Percentiles rank a stretch among this genome's conserved stretches.
Evolutionary conservation across 2,797 vertebrate species (phyloP).

Genomic region (Rallus crepitans): DNA sequence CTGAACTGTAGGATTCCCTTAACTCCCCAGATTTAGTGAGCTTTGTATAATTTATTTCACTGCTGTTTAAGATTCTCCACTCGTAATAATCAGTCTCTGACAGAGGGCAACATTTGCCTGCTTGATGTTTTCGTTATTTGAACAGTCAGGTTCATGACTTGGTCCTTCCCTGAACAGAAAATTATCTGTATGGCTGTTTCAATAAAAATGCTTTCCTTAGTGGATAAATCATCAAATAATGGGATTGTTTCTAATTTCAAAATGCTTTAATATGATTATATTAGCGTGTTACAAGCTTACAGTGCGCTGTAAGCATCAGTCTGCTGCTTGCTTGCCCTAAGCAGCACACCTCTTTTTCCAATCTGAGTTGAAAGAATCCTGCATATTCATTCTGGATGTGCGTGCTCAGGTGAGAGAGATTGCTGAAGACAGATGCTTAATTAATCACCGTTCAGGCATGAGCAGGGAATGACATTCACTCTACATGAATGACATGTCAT

Average conservation of each 20-base stretch:
- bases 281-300: not conserved
- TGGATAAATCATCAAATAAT: not conserved
- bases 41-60: not conserved
- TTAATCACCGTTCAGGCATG: slow-evolving; percentile 14
- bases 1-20: not conserved
- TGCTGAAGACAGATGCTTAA: not conserved
- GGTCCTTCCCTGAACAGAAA: not conserved
- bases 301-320: not conserved
- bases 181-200: not conserved
- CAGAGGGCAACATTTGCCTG: not conserved
- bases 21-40: not conserved
- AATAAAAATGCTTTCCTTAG: not conserved
- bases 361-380: not conserved
- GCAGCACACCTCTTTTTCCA: not conserved
- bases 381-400: not conserved
- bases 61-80: not conserved
- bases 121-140: not conserved
- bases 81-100: not conserved
- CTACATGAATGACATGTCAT: not conserved
- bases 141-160: not conserved
- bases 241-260: not conserved
- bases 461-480: not conserved
- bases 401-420: not conserved
- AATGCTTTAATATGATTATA: not conserved
- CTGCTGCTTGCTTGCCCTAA: not conserved